phyloP scores from a whole-genome alignment of 1,140 invertebrate species.

The Pseudomyrmex gracilis region DNA sequence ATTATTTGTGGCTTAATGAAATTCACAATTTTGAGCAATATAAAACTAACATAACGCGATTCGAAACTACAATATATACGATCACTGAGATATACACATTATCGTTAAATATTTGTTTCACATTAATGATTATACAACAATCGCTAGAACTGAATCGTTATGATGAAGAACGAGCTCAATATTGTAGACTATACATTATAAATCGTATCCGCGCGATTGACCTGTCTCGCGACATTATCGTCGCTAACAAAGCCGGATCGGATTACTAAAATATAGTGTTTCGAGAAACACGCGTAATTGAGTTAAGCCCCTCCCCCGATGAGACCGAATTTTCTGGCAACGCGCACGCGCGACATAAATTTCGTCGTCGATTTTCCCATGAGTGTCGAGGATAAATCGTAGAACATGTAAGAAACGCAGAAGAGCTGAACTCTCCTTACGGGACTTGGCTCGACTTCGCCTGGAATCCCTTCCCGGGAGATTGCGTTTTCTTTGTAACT shows the following conservation, averaged over 20 bases:
- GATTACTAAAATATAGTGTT: not conserved
- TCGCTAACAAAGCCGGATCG: not conserved
- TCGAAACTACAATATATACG: not conserved
- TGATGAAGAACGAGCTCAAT: not conserved
- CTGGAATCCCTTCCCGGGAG: slow-evolving; percentile 41
- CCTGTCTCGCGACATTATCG: not conserved
- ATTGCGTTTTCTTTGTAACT: slow-evolving; percentile 56
- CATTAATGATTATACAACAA: not conserved
- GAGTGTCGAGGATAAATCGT: slow-evolving; percentile 29
- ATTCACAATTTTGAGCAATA: not conserved
- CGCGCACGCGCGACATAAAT: slow-evolving; percentile 34
- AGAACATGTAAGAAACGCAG: not conserved
- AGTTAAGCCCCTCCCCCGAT: slow-evolving; percentile 2
- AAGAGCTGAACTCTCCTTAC: slow-evolving; percentile 15
- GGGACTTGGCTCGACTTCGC: slow-evolving; percentile 11
- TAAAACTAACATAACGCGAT: not conserved
- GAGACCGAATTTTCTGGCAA: not conserved
- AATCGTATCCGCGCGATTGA: not conserved
- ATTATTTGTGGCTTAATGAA: not conserved
- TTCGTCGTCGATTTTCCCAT: slow-evolving; percentile 39
- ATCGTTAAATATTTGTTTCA: too few species aligned
- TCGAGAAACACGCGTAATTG: slow-evolving; percentile 12
- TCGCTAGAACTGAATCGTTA: too few species aligned
- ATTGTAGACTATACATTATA: not conserved
- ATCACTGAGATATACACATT: too few species aligned